Percentiles rank a stretch among this genome's conserved stretches.
Evolutionary conservation across 2,888 invertebrate genomes (phyloP).

Genomic region (Andrena fulva): DNA sequence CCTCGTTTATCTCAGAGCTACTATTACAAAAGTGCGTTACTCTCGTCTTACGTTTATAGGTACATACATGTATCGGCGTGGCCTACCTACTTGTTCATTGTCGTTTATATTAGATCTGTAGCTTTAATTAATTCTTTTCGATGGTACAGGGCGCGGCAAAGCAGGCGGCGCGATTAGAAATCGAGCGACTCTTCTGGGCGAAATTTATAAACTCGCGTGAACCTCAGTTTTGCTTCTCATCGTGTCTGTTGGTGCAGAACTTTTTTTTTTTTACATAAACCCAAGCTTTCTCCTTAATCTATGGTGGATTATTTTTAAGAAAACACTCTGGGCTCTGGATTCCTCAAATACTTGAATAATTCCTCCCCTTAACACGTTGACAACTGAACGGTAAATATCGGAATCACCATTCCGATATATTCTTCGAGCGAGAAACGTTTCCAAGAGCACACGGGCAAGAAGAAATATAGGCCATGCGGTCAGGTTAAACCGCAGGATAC

Average conservation of each 20-base stretch:
- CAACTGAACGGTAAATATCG: no score
- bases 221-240: background rate
- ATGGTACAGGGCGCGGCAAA: constrained; percentile 19
- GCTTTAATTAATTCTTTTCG: constrained; percentile 57
- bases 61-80: constrained; percentile 73
- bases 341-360: no score
- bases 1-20: constrained; percentile 65
- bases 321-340: background rate
- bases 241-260: background rate
- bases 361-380: no score
- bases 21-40: constrained; percentile 78
- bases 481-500: constrained; percentile 1
- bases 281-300: background rate
- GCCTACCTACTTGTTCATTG: constrained; percentile 76
- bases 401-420: background rate
- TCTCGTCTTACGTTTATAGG: constrained; percentile 67
- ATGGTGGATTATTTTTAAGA: background rate
- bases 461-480: constrained; percentile 22
- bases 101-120: constrained; percentile 70
- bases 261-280: no score
- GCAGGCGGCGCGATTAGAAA: constrained; percentile 1
- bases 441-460: background rate
- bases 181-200: background rate
- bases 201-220: background rate
- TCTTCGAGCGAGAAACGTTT: background rate